Evolutionary conservation across 2,113 vertebrate species (phyloP), one percentile per base, ranked within the genome.

Genomic region (Hippoglossus stenolepis): DNA sequence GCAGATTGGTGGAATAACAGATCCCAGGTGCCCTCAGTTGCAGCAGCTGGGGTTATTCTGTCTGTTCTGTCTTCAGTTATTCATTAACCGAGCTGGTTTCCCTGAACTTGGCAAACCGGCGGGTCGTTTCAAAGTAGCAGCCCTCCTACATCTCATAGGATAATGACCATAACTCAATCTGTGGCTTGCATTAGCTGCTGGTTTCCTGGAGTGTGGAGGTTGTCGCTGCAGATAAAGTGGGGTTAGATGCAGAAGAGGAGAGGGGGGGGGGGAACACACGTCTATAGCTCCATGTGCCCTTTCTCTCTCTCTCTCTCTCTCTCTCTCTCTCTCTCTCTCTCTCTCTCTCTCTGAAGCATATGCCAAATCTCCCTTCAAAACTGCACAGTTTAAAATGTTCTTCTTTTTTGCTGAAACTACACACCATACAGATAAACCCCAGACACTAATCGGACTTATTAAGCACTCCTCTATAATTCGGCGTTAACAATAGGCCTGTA

Each of bases 71-170:
- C 51, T 40, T 8, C 8, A 21, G 71, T 77, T 82, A 73, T 13
- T 75, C 28, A 85, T 87, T 65, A 64, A 75, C 54, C 56, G 18
- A 18, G 13, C 17, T 64, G 67, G 11, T 83, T 47, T 75, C 3
- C 38, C 23, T 58, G 26, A 3, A 21, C 18, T 40, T 65, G n/a
- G 14, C 51, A 64, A 73, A 68, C 31, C 59, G 38, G 72, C 43
- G 61, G 59, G 53, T 65, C 23, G 62, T 49, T 14, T 49, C 3
- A 49, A 49, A 49, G 47, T 6, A 49, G 47, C 47, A 49, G 47
- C 17, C 47, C 18, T 14, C 47, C 15, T 18, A n/a, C 47, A 49
- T 18, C 17, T 49, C 11, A 47, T 47, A 15, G 43, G 43, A 47
- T 9, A 40, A 21, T 68, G 38, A 67, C 17, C 65, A 45, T 8